These are phyloP conservation scores for Heliconius sara DNA, from an alignment of 2,888 invertebrate species.

Conservation along the genomic window DNA sequence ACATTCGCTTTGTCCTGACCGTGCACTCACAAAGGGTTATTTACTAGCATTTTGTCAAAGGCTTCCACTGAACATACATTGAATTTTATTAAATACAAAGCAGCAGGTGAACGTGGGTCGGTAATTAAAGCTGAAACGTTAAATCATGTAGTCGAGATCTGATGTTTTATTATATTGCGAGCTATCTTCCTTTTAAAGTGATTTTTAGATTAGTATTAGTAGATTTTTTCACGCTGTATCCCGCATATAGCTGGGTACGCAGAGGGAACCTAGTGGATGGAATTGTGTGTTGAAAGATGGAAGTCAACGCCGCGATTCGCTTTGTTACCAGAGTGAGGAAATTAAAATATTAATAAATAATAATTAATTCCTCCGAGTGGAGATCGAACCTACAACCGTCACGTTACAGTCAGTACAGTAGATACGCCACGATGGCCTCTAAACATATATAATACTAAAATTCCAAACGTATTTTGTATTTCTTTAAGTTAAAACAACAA, in stretches of 20 bases:
- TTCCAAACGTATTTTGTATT: neutral
- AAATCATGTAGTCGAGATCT: neutral
- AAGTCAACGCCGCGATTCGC: neutral
- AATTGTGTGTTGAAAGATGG: neutral
- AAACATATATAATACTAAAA: neutral
- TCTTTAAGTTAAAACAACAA: neutral
- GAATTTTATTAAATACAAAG: neutral
- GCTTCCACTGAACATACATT: constrained; percentile 1
- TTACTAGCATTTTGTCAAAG: constrained; percentile 9
- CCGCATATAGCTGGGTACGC: neutral
- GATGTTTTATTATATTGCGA: neutral
- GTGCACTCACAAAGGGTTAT: constrained; percentile 2
- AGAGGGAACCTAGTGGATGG: neutral
- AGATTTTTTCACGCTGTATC: neutral
- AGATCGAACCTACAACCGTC: too few species aligned
- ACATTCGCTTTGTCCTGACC: neutral
- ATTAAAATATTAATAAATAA: too few species aligned
- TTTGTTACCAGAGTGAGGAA: neutral
- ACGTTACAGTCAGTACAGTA: too few species aligned
- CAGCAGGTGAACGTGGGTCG: neutral
- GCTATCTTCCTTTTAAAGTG: too few species aligned
- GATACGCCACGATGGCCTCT: too few species aligned
- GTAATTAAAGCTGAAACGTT: neutral
- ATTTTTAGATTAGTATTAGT: too few species aligned
- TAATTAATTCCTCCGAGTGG: too few species aligned